These are phyloP conservation scores for Agrotis clavis DNA, from an alignment of 2,888 invertebrate species.

Conservation along the genomic window DNA sequence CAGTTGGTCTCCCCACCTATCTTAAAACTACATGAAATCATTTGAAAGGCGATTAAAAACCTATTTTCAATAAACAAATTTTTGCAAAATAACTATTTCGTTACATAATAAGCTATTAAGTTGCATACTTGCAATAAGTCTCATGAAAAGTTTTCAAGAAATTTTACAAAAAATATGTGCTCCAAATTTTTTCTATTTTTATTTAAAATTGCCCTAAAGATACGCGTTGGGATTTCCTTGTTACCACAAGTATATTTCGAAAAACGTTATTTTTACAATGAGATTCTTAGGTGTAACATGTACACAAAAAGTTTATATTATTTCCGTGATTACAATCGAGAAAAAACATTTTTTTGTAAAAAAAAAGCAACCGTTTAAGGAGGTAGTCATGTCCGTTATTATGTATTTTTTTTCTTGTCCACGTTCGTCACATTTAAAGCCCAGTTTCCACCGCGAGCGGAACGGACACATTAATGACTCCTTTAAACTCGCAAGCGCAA, in stretches of 20 bases:
- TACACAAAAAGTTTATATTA: constrained; percentile 30
- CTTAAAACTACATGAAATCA: constrained; percentile 63
- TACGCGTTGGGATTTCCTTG: constrained; percentile 73
- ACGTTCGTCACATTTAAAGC: constrained; percentile 18
- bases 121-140: constrained; percentile 53
- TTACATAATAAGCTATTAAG: constrained; percentile 55
- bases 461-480: too few species aligned
- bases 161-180: constrained; percentile 51
- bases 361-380: neutral
- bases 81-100: constrained; percentile 46
- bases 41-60: constrained; percentile 50
- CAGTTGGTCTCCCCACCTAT: constrained; percentile 38
- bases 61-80: constrained; percentile 42
- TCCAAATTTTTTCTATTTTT: constrained; percentile 56
- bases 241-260: constrained; percentile 59
- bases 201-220: constrained; percentile 50
- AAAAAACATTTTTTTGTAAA: constrained; percentile 10
- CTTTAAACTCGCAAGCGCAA: too few species aligned
- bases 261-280: constrained; percentile 53
- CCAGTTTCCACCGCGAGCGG: too few species aligned
- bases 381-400: neutral
- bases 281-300: constrained; percentile 61
- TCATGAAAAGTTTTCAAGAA: constrained; percentile 38
- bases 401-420: constrained; percentile 24
- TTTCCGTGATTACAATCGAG: constrained; percentile 37